Evolutionary conservation across 1,140 invertebrate genomes (phyloP), one percentile per base, ranked within the genome.

Genomic region (Bombus terrestris): DNA sequence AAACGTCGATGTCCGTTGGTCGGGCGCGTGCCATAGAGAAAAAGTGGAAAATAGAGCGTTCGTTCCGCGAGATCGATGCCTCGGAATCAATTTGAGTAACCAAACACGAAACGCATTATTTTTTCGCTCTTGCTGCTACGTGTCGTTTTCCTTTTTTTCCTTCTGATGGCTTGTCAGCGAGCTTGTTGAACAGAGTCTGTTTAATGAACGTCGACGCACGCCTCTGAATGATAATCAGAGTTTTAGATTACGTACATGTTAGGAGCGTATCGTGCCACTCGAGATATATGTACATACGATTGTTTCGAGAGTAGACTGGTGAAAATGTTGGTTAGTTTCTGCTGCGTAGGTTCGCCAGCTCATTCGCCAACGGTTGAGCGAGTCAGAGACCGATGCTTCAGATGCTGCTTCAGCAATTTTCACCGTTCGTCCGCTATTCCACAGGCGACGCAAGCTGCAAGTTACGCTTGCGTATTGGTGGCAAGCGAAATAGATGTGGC

Each of bases 331-430:
- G 59, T 81, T 85, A 85, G 84, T 85, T 85, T 81, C 84, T 75
- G 84, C 84, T 57, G n/a, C 71, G 84, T 85, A 75, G 79, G 71
- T 59, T 57, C 69, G 83, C 62, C 66, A 77, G 74, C 64, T 89
- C 80, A 37, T 89, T 80, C 83, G 66, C 75, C 53, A n/a, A 32
- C 10, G 35, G 47, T 35, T n/a, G 39, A 62, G 47, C 47, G 39
- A 82, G 37, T 22, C 71, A 47, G 35, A 74, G 69, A 43, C 37
- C 77, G 35, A 66, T 89, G 47, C 76, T 89, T 78, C 81, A 78
- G 75, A 75, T 81, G 84, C 78, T 85, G 84, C 35, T 81, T 85
- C 84, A 81, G 84, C 84, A 85, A 85, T 85, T 85, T 85, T 75
- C 84, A 62, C 59, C 37, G 47, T 81, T 68, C 78, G 41, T 62